Percentiles rank a stretch among this genome's conserved stretches.
Evolutionary conservation across 2,888 invertebrate genomes (phyloP).

Genomic region (Creontiades dilutus): DNA sequence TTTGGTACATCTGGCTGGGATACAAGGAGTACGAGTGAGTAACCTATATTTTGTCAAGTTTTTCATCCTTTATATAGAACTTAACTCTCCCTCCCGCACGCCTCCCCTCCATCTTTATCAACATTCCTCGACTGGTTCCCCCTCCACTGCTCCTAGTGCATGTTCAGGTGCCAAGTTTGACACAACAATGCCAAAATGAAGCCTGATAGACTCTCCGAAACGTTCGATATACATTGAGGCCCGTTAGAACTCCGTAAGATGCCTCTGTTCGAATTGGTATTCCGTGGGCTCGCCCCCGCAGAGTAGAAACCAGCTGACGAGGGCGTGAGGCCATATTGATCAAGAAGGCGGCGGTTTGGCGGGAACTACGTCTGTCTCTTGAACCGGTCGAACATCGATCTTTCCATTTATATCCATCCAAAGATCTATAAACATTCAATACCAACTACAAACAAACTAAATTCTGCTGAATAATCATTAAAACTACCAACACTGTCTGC

Average conservation of each 20-base stretch:
- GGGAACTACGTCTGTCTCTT: neutral
- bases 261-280: neutral
- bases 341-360: slow-evolving; percentile 41
- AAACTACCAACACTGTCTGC: too few relatives aligned
- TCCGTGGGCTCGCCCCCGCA: neutral
- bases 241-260: neutral
- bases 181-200: slow-evolving; percentile 34
- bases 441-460: too few relatives aligned
- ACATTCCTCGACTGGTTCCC: slow-evolving; percentile 37
- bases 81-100: slow-evolving; percentile 37
- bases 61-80: slow-evolving; percentile 65
- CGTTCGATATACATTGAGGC: neutral
- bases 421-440: too few relatives aligned
- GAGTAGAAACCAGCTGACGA: slow-evolving; percentile 8
- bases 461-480: too few relatives aligned
- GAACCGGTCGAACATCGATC: too few relatives aligned
- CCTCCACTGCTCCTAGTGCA: slow-evolving; percentile 46
- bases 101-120: slow-evolving; percentile 65
- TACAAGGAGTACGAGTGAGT: slow-evolving; percentile 79
- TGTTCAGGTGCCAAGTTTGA: slow-evolving; percentile 38
- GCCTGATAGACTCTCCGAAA: slow-evolving; percentile 17
- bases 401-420: too few relatives aligned
- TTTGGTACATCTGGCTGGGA: slow-evolving; percentile 79
- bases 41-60: slow-evolving; percentile 61
- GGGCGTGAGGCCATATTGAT: slow-evolving; percentile 38